These are phyloP conservation scores for Mormyrus iriodes DNA, from an alignment of 2,113 vertebrate species.

Conservation along the genomic window DNA sequence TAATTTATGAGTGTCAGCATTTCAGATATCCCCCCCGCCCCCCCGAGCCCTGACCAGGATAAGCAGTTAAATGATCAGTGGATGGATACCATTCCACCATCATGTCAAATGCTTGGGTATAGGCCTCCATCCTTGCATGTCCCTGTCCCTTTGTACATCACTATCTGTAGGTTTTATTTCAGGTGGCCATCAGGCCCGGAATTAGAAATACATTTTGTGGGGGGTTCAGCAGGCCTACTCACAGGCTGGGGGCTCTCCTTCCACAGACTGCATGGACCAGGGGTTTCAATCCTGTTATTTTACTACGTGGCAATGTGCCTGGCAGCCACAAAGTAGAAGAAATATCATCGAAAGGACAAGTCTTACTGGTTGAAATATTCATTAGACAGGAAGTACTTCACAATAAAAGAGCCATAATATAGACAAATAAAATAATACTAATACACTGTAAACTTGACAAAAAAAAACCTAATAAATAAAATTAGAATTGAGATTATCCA, in stretches of 20 bases:
- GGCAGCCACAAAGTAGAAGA: not conserved
- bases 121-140: not conserved
- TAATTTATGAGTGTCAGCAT: not conserved
- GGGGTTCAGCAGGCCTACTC: too few relatives aligned
- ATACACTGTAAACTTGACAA: not conserved
- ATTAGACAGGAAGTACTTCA: not conserved
- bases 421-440: not conserved
- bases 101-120: not conserved
- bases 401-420: not conserved
- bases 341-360: not conserved
- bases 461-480: slow-evolving; percentile 14
- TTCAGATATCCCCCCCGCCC: not conserved
- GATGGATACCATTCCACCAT: not conserved
- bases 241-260: too few relatives aligned
- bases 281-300: not conserved
- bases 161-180: not conserved
- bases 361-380: not conserved
- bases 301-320: not conserved
- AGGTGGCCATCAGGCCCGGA: not conserved
- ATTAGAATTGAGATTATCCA: slow-evolving; percentile 41
- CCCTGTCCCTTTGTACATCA: too few relatives aligned
- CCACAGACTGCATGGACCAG: not conserved
- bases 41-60: not conserved
- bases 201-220: too few relatives aligned
- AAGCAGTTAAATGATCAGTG: not conserved